Evolutionary conservation across 2,113 vertebrate genomes (phyloP).

Genomic region (Calypte anna): DNA sequence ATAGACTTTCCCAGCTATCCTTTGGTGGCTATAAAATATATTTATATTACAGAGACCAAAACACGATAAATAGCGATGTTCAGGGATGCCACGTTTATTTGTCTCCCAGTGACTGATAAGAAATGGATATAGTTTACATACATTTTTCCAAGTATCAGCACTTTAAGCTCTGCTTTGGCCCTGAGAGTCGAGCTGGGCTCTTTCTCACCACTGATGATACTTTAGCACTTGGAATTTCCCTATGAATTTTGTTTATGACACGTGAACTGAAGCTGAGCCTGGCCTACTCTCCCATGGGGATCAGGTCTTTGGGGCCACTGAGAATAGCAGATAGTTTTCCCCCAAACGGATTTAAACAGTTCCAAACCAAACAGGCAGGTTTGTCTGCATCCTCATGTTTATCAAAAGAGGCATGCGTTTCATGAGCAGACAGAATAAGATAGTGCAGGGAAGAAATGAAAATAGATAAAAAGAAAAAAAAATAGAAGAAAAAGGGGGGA

Average conservation of each 20-base stretch:
- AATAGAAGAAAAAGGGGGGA: not conserved
- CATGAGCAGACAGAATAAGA: not conserved
- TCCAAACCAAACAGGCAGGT: slow-evolving; percentile 50
- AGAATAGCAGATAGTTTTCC: slow-evolving; percentile 2
- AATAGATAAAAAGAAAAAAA: not conserved
- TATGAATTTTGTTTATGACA: slow-evolving; percentile 49
- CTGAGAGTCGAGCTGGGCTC: slow-evolving; percentile 4
- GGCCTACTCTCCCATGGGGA: slow-evolving; percentile 29
- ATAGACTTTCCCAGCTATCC: slow-evolving; percentile 60
- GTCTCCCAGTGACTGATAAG: slow-evolving; percentile 42
- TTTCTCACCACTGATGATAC: slow-evolving; percentile 44
- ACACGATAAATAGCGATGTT: slow-evolving; percentile 21
- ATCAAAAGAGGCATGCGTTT: not conserved
- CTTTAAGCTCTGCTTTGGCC: slow-evolving; percentile 26
- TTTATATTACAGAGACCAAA: slow-evolving; percentile 41
- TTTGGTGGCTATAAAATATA: slow-evolving; percentile 48
- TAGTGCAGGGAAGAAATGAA: not conserved
- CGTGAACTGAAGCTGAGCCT: not conserved
- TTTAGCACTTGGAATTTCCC: slow-evolving; percentile 38
- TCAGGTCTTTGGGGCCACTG: not conserved
- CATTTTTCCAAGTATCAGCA: not conserved
- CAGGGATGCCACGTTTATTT: slow-evolving; percentile 55
- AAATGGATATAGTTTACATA: slow-evolving; percentile 3
- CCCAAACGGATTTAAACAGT: not conserved
- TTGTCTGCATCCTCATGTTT: slow-evolving; percentile 13